Conservation (phyloP, 2,888 invertebrate genomes). For the Anarsia innoxiella region DNA sequence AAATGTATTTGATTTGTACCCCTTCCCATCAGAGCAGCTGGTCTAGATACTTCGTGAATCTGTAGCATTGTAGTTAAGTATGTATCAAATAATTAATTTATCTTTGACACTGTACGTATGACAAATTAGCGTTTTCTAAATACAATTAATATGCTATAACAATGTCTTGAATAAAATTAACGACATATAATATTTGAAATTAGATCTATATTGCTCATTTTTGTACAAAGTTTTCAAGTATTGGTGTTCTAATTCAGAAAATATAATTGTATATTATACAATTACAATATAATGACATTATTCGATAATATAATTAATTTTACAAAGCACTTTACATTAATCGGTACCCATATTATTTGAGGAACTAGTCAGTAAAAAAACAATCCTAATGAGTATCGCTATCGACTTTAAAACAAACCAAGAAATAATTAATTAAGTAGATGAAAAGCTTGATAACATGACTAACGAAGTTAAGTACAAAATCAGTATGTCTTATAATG, state of each 20-base stretch:
- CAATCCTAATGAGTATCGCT: conserved; percentile 33
- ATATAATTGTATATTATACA: conserved; percentile 57
- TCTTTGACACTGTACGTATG: no score
- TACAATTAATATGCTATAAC: conserved; percentile 62
- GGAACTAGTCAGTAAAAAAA: conserved; percentile 53
- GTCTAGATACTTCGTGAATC: no score
- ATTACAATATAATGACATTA: conserved; percentile 45
- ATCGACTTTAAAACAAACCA: conserved; percentile 33
- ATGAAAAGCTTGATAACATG: conserved; percentile 29
- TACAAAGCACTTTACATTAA: conserved; percentile 47
- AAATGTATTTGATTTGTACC: conserved; percentile 58
- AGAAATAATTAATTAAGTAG: no score
- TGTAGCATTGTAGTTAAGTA: no score
- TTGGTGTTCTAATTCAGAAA: conserved; percentile 70
- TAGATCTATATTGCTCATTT: conserved; percentile 71
- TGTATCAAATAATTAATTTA: no score
- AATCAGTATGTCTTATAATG: conserved; percentile 50
- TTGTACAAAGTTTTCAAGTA: conserved; percentile 73
- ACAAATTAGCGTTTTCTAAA: conserved; percentile 25
- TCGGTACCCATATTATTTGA: conserved; percentile 49
- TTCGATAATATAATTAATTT: conserved; percentile 43
- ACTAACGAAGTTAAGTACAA: conserved; percentile 66
- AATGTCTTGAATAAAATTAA: conserved; percentile 60
- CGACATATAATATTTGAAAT: conserved; percentile 56
- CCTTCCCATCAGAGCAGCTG: conserved; percentile 69